Conservation (phyloP, 2,113 vertebrate genomes). For the Calypte anna region DNA sequence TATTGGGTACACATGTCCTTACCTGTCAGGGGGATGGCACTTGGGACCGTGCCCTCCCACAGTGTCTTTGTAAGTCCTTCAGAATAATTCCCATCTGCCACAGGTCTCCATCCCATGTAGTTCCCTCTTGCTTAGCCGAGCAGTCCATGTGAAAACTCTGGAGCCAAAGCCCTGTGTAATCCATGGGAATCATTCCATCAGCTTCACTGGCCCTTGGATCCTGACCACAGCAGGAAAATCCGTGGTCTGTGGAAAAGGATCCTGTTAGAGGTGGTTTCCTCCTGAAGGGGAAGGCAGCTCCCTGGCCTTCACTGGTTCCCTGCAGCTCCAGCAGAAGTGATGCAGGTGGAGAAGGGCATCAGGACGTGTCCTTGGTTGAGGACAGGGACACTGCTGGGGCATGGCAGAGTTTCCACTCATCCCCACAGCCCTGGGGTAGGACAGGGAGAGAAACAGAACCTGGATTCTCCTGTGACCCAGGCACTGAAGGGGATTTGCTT, state of each 20-base stretch:
- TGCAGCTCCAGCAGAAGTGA: not conserved
- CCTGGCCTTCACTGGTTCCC: not conserved
- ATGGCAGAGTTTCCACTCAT: too few species aligned
- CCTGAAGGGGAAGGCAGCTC: not conserved
- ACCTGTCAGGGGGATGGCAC: constrained; percentile 96
- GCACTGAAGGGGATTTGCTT: too few species aligned
- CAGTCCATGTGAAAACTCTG: fast-evolving
- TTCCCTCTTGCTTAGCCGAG: not conserved
- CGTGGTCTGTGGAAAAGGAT: not conserved
- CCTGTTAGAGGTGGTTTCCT: not conserved
- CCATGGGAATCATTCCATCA: not conserved
- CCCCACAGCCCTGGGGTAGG: too few species aligned
- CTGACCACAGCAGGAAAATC: not conserved
- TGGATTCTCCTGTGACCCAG: too few species aligned
- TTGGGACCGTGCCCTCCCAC: constrained; percentile 93
- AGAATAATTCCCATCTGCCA: not conserved
- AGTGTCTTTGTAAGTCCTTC: constrained; percentile 91
- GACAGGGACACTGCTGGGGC: too few species aligned
- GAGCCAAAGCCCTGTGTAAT: not conserved
- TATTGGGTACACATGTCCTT: constrained; percentile 91
- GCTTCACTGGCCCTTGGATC: not conserved
- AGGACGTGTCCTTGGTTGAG: not conserved
- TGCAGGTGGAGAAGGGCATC: not conserved
- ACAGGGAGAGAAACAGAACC: too few species aligned
- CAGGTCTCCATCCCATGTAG: not conserved